Conservation (phyloP, 2,797 vertebrate species). For the Lithobates sylvaticus region DNA sequence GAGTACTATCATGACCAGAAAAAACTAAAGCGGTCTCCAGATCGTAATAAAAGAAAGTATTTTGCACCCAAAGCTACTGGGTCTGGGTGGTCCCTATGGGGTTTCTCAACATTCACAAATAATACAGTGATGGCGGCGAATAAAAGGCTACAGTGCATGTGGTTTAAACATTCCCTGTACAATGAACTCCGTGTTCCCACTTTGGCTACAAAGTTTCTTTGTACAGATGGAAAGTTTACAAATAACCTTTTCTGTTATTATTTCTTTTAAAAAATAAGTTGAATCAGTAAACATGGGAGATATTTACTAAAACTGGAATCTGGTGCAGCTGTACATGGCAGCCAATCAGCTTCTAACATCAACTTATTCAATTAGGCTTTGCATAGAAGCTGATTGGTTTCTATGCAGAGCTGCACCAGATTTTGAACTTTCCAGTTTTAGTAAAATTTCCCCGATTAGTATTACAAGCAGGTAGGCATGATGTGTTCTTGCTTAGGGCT, state of each 20-base stretch:
- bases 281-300: too few species aligned
- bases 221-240: background rate
- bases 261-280: background rate
- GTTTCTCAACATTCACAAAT: background rate
- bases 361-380: too few species aligned
- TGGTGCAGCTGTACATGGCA: too few species aligned
- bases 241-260: background rate
- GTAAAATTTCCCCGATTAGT: background rate
- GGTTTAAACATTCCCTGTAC: background rate
- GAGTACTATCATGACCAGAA: background rate
- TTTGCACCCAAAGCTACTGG: background rate
- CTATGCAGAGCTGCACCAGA: too few species aligned
- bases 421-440: too few species aligned
- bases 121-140: background rate
- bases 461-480: background rate
- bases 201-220: background rate
- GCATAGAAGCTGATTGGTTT: too few species aligned
- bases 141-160: background rate
- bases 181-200: background rate
- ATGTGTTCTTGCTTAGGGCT: background rate
- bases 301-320: too few species aligned
- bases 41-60: background rate
- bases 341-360: too few species aligned
- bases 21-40: background rate
- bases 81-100: background rate